Evolutionary conservation across 2,888 invertebrate genomes (phyloP).

Genomic region (Spisula solida): DNA sequence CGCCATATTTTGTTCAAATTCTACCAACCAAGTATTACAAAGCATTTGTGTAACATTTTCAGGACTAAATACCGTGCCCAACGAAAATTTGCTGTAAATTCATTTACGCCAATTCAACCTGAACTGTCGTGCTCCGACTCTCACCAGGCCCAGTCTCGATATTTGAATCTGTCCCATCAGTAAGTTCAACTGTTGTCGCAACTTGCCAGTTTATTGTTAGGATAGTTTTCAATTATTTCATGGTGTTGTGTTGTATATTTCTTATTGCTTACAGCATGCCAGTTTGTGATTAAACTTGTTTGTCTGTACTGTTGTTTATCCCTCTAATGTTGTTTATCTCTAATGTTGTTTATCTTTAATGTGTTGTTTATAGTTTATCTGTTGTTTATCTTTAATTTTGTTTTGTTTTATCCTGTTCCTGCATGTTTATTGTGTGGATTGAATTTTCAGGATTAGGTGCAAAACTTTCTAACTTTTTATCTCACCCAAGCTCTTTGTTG

Average conservation of each 20-base stretch:
- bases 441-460: background rate
- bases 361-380: too few relatives aligned
- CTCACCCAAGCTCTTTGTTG: too few relatives aligned
- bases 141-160: constrained; percentile 29
- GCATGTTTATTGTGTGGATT: background rate
- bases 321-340: too few relatives aligned
- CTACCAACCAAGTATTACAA: background rate
- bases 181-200: constrained; percentile 59
- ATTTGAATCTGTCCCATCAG: constrained; percentile 45
- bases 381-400: background rate
- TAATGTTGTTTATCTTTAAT: too few relatives aligned
- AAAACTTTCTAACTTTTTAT: too few relatives aligned
- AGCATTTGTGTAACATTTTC: constrained; percentile 51
- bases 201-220: constrained; percentile 50
- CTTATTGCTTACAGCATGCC: constrained; percentile 46
- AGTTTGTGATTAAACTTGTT: constrained; percentile 33
- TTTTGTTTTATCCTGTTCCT: background rate
- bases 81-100: constrained; percentile 72
- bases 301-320: background rate
- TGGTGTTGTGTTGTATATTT: constrained; percentile 34
- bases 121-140: constrained; percentile 48
- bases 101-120: constrained; percentile 59
- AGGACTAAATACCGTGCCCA: constrained; percentile 79
- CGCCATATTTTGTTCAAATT: background rate
- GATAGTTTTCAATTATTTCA: constrained; percentile 25